Percentiles rank a stretch among this genome's conserved stretches.
These are phyloP conservation scores for Sinocyclocheilus anshuiensis DNA, from an alignment of 2,113 vertebrate genomes.

Conservation along the genomic window DNA sequence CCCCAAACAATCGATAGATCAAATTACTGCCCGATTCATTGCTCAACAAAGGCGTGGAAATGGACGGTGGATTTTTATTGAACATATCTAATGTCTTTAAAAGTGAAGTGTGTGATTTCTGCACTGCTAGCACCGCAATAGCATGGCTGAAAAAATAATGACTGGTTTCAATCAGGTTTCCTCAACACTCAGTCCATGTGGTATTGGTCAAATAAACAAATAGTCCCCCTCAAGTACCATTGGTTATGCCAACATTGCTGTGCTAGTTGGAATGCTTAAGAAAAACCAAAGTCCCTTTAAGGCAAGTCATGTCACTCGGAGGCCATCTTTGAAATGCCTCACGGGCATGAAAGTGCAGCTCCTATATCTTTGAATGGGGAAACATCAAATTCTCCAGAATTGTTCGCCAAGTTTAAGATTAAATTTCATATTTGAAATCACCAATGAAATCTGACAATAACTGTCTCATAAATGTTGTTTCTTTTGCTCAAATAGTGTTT, in stretches of 20 bases:
- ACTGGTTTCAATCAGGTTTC: background rate
- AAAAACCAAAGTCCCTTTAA: too few species aligned
- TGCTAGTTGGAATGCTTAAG: background rate
- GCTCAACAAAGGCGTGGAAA: conserved; percentile 17
- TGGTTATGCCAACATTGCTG: background rate
- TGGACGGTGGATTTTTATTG: background rate
- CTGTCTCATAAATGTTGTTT: too few species aligned
- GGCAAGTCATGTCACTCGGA: too few species aligned
- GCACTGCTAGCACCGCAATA: background rate
- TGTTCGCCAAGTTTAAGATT: too few species aligned
- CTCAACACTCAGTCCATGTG: background rate
- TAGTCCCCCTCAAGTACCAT: background rate
- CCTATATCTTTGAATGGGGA: too few species aligned
- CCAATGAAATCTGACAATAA: too few species aligned
- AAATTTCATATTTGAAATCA: too few species aligned
- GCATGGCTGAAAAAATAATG: background rate
- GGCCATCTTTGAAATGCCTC: too few species aligned
- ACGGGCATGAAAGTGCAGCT: too few species aligned
- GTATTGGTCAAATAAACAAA: background rate
- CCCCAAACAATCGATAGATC: conserved; percentile 28
- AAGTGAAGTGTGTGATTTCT: background rate
- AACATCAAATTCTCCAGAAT: too few species aligned
- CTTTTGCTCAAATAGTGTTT: too few species aligned
- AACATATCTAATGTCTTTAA: conserved; percentile 16
- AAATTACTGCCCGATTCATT: background rate